These are phyloP conservation scores for Leptinotarsa tumamoca DNA, from an alignment of 2,888 invertebrate species.

Conservation along the genomic window DNA sequence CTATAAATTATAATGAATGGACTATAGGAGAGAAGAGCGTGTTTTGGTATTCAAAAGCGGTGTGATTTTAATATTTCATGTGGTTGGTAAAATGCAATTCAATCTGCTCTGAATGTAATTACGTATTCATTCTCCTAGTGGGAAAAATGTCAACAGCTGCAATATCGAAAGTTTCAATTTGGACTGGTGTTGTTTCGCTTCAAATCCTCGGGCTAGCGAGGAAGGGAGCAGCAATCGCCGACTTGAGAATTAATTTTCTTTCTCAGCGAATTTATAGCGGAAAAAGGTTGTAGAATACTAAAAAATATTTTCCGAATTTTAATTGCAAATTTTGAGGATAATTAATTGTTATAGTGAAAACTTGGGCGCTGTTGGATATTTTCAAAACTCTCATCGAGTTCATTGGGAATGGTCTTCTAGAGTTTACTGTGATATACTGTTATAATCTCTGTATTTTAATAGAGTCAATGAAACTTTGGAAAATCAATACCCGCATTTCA, in stretches of 20 bases:
- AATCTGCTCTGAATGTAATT: conserved; percentile 58
- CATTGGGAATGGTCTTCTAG: conserved; percentile 29
- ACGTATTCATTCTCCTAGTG: conserved; percentile 58
- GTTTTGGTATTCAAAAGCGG: conserved; percentile 40
- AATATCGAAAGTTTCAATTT: conserved; percentile 58
- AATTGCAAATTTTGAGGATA: conserved; percentile 50
- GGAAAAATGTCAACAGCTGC: conserved; percentile 60
- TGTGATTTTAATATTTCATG: conserved; percentile 49
- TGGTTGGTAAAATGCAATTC: conserved; percentile 54
- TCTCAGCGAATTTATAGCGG: conserved; percentile 51
- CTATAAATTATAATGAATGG: conserved; percentile 6
- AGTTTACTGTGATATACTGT: conserved; percentile 32
- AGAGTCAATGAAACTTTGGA: too few species aligned
- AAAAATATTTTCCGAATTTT: conserved; percentile 48
- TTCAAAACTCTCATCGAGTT: conserved; percentile 36
- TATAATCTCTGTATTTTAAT: background rate
- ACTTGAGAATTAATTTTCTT: conserved; percentile 48
- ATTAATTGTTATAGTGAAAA: conserved; percentile 48
- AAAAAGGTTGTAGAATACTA: conserved; percentile 48
- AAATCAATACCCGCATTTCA: too few species aligned
- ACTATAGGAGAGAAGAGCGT: conserved; percentile 29
- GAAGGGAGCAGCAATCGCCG: conserved; percentile 37
- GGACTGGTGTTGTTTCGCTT: conserved; percentile 51
- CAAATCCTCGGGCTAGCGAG: conserved; percentile 50
- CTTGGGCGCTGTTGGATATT: conserved; percentile 34